A percentile compares a stretch with the other conserved stretches of the same genome.
These are phyloP conservation scores for Muscidifurax raptorellus DNA, from an alignment of 1,140 invertebrate species.

Conservation along the genomic window DNA sequence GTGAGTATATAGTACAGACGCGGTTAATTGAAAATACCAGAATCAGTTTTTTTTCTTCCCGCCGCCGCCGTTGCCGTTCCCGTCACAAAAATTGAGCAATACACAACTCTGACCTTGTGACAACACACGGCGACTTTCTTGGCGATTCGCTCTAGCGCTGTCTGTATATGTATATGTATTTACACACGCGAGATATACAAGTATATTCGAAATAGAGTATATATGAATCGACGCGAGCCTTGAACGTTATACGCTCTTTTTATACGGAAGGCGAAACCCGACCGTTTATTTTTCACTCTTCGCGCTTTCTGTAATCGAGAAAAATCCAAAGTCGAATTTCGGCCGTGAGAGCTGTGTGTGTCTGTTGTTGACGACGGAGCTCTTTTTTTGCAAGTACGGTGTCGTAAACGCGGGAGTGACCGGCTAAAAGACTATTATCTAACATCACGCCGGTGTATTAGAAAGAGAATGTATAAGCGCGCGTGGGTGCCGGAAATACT, in stretches of 20 bases:
- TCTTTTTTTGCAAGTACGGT: not conserved
- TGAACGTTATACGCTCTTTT: conserved; percentile 45
- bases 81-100: conserved; percentile 36
- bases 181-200: not conserved
- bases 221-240: conserved; percentile 29
- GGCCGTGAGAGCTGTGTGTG: not conserved
- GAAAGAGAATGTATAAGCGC: conserved; percentile 42
- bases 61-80: not conserved
- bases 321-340: not conserved
- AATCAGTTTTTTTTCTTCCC: not conserved
- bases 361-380: too few species aligned
- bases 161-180: not conserved
- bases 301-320: not conserved
- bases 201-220: too few species aligned
- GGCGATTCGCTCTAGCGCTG: conserved; percentile 18
- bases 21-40: conserved; percentile 20
- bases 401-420: conserved; percentile 16
- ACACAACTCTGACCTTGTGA: conserved; percentile 36
- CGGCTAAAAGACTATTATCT: conserved; percentile 49
- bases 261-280: conserved; percentile 35
- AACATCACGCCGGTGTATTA: conserved; percentile 34
- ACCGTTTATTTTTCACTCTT: not conserved
- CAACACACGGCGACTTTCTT: conserved; percentile 35
- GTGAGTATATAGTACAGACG: not conserved
- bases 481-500: conserved; percentile 48